Base-by-base conservation (phyloP, 1,140 invertebrate species). In the Eciton burchellii region DNA sequence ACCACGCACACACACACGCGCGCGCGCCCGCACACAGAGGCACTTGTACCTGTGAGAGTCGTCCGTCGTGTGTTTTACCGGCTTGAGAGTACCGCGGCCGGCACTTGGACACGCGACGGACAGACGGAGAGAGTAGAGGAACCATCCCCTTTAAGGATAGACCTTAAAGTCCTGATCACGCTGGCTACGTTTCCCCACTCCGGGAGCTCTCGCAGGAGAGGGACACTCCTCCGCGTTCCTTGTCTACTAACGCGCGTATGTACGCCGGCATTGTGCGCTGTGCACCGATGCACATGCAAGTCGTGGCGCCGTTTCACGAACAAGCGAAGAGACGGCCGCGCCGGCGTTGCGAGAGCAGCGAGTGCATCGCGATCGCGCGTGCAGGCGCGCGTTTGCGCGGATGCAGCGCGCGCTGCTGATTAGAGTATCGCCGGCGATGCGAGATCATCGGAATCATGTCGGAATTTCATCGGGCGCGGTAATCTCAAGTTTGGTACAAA, bases 81-180 rank as follows among this genome's bases (percentile, higher is more conserved):
- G 26, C 26, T 49, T 26, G 12, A 49, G 47, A 65, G 43, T 76
- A 63, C 49, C 26, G 16, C 29, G 35, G 19, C 9, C 54, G 43
- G 24, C 26, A 47, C 24, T 52, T 49, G 35, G 35, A 72, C 24
- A 11, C 41, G 72, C 11, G 54, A 54, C 11, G 52, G 21, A 35
- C 1, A 43, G 43, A 35, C 56, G 70, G 26, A 8, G 19, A 49
- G 56, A 63, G 43, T 54, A 83, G 84, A 84, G 60, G 70, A 81
- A 85, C 0, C 85, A 89, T 89, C 82, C 82, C 82, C 88, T 89
- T 89, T 89, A 89, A 89, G 81, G 88, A 89, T 88, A 89, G 87
- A 89, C 68, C 88, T 89, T 89, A 89, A 89, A 89, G 87, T 60
- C 24, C 35, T 16, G 11, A 45, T 47, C 62, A 54, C 9, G 24